phyloP scores from a whole-genome alignment of 2,797 vertebrate genomes.

The Syndactyla subalaris region DNA sequence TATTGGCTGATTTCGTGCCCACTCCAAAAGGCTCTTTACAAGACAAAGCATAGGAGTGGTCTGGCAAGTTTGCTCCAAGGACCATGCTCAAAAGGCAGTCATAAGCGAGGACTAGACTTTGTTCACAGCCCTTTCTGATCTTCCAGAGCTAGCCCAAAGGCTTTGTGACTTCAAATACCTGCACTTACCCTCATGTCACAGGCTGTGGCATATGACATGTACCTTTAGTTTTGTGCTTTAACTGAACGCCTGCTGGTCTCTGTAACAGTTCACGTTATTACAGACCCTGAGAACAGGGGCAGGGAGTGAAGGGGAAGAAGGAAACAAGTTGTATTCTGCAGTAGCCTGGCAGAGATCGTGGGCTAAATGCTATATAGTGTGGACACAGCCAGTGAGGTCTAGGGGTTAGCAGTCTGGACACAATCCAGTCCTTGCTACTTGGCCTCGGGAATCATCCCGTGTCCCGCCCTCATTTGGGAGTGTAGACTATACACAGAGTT shows the following conservation, averaged over 20 bases:
- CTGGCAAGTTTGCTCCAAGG: background rate
- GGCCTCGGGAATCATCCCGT: background rate
- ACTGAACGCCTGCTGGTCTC: background rate
- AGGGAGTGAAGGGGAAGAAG: background rate
- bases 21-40: background rate
- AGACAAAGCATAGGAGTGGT: background rate
- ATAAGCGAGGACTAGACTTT: background rate
- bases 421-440: background rate
- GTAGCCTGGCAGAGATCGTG: background rate
- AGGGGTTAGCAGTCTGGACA: background rate
- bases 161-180: background rate
- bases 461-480: background rate
- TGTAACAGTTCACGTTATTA: background rate
- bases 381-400: background rate
- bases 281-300: background rate
- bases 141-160: background rate
- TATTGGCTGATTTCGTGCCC: background rate
- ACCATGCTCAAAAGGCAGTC: background rate
- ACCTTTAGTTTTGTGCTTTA: background rate
- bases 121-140: background rate
- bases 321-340: background rate
- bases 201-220: background rate
- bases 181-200: background rate
- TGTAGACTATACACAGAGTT: background rate
- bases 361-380: background rate